These are phyloP conservation scores for Falco columbarius DNA, from an alignment of 2,797 vertebrate genomes.

Conservation along the genomic window DNA sequence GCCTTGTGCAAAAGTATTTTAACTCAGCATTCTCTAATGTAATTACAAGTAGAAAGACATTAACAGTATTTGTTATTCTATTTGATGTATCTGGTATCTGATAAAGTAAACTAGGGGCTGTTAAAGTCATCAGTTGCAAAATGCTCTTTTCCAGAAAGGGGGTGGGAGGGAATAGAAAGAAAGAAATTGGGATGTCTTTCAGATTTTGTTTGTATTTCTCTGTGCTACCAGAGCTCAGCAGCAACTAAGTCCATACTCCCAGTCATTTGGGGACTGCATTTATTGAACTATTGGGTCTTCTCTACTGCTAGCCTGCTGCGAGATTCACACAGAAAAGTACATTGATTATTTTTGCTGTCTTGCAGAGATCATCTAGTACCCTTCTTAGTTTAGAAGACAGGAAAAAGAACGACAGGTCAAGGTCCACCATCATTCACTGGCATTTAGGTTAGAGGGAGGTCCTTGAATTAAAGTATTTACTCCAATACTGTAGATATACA, in stretches of 20 bases:
- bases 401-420: not conserved
- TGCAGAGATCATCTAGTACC: not conserved
- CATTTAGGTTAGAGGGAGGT: not conserved
- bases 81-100: not conserved
- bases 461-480: not conserved
- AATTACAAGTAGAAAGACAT: not conserved
- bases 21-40: not conserved
- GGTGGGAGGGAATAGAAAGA: not conserved
- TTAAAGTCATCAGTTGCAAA: not conserved
- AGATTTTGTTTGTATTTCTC: not conserved
- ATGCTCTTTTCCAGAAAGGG: not conserved
- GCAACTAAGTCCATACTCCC: not conserved
- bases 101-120: not conserved
- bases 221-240: not conserved
- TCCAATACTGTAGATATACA: not conserved
- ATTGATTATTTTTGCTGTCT: not conserved
- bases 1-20: not conserved
- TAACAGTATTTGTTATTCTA: not conserved
- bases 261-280: not conserved
- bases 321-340: not conserved
- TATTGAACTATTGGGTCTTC: not conserved
- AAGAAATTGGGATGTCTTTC: not conserved
- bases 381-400: not conserved
- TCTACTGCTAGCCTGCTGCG: not conserved
- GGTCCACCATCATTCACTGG: not conserved